Conservation (phyloP, 1,140 invertebrate genomes). For the Drosophila pseudoobscura region DNA sequence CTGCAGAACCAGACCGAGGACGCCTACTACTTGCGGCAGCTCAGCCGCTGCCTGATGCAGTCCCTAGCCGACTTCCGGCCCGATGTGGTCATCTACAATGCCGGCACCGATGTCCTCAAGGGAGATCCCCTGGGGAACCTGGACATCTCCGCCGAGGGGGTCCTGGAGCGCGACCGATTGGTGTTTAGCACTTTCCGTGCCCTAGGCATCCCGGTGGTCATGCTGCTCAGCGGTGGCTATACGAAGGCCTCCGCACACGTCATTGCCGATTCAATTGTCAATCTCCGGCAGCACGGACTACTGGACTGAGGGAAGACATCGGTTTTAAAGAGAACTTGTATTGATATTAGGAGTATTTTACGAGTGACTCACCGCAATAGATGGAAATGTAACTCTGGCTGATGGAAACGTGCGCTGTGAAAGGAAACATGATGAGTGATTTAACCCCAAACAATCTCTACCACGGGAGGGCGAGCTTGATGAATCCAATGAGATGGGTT, state of each 20-base stretch:
- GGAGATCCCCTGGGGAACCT: conserved; percentile 91
- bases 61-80: conserved; percentile 90
- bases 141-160: conserved; percentile 88
- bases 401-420: conserved; percentile 28
- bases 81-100: conserved; percentile 93
- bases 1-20: conserved; percentile 87
- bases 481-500: no score
- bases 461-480: not conserved
- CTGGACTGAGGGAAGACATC: conserved; percentile 10
- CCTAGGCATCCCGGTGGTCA: conserved; percentile 90
- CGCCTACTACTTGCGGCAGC: conserved; percentile 88
- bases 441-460: not conserved
- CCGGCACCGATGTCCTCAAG: conserved; percentile 92
- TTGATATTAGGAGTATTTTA: not conserved
- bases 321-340: not conserved
- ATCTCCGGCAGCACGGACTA: conserved; percentile 85
- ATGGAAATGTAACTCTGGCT: not conserved
- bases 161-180: conserved; percentile 92
- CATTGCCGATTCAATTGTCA: conserved; percentile 92
- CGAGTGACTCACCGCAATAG: not conserved
- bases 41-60: conserved; percentile 86
- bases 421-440: conserved; percentile 1
- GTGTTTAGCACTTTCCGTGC: conserved; percentile 89
- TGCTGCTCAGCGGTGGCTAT: conserved; percentile 95
- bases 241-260: conserved; percentile 89